Conservation (phyloP, 2,888 invertebrate species). For the Tetropium fuscum region DNA sequence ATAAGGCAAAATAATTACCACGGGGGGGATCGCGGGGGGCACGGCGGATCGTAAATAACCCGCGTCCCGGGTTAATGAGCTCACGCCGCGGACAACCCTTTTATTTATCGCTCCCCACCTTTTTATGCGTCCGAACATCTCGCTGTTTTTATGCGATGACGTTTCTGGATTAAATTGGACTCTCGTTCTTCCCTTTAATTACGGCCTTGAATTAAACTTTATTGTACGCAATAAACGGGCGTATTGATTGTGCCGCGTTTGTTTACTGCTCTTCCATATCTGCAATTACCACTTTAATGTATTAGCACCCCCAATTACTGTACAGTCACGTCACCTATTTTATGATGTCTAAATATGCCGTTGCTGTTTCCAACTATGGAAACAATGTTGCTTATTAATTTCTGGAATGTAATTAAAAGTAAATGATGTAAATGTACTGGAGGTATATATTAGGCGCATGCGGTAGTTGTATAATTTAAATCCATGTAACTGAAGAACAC, state of each 20-base stretch:
- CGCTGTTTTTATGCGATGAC: constrained; percentile 49
- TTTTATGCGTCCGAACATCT: constrained; percentile 17
- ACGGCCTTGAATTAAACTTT: constrained; percentile 41
- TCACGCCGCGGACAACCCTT: constrained; percentile 58
- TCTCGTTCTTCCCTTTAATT: constrained; percentile 45
- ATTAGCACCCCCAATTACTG: constrained; percentile 9
- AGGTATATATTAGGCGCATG: too few relatives aligned
- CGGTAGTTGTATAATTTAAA: too few relatives aligned
- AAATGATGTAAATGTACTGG: background rate
- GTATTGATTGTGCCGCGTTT: constrained; percentile 13
- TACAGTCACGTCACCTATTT: background rate
- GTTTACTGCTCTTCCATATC: background rate
- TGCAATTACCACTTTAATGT: constrained; percentile 1
- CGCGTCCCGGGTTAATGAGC: constrained; percentile 57
- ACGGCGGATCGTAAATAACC: constrained; percentile 55
- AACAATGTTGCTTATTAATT: background rate
- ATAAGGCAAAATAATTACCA: constrained; percentile 58
- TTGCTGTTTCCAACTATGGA: background rate
- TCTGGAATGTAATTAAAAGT: background rate
- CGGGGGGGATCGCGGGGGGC: constrained; percentile 39
- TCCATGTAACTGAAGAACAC: too few relatives aligned
- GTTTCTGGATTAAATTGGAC: constrained; percentile 55
- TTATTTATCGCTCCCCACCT: constrained; percentile 49
- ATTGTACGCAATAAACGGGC: constrained; percentile 23
- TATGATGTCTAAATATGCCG: background rate